Conservation (phyloP, 2,797 vertebrate species). For the Lemur catta region DNA sequence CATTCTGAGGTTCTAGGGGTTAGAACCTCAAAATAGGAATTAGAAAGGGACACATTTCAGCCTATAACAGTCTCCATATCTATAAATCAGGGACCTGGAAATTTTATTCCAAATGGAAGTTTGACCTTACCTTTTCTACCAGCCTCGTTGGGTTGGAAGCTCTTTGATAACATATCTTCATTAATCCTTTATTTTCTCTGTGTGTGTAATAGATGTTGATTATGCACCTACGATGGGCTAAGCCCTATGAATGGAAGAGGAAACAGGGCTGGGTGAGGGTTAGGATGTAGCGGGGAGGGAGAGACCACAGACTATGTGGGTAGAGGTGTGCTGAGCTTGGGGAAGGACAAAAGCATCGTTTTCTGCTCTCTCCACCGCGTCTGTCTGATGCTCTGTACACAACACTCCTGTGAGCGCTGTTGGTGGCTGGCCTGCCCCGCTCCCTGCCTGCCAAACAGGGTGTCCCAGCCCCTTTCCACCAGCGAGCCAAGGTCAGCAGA, state of each 20-base stretch:
- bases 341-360: background rate
- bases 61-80: background rate
- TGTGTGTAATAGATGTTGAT: background rate
- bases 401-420: background rate
- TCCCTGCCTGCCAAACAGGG: background rate
- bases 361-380: background rate
- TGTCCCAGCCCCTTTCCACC: background rate
- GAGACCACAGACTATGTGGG: fast-evolving
- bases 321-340: fast-evolving
- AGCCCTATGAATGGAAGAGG: background rate
- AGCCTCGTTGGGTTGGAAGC: background rate
- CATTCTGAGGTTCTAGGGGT: background rate
- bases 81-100: background rate
- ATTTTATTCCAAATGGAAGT: background rate
- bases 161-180: background rate
- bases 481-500: background rate
- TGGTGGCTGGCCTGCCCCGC: background rate
- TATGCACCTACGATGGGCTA: background rate
- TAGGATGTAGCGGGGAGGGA: background rate
- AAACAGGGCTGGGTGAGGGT: background rate
- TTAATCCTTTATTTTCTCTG: background rate
- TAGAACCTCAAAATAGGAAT: background rate
- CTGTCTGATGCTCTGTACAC: fast-evolving
- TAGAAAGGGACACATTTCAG: background rate
- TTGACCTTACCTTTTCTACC: background rate